Base-by-base conservation (phyloP, 1,140 invertebrate species). In the Diorhabda carinulata region DNA sequence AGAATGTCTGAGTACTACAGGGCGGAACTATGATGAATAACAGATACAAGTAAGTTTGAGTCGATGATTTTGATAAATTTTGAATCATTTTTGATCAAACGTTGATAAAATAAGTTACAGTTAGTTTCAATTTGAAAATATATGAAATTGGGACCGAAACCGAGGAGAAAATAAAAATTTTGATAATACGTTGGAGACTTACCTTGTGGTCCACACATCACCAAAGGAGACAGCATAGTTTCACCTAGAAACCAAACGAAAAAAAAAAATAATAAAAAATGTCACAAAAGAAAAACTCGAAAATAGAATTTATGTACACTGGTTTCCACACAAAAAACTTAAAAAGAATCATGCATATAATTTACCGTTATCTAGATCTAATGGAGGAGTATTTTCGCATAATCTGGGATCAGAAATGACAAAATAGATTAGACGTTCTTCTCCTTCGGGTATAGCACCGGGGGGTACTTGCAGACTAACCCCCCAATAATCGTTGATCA, bases 131-230 rank as follows among this genome's bases (percentile, higher is more conserved):
- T 56, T 56, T 56, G n/a, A 56, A 56, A n/a, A 56, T n/a, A 56
- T 56, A 7, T 6, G 1, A 6, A 56, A 56, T 56, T n/a, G n/a
- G 6, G 52, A 56, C 52, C 1, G n/a, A 56, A 56, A 6, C 52
- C 52, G 25, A 25, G 25, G 25, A 25, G 1, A 25, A 25, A 25
- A 25, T 25, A 25, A 25, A 25, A 58, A 9, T 58, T 61, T 45
- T 10, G 47, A 68, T n/a, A 47, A 67, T 52, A 25, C 25, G 56
- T 52, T 43, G 40, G 45, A 60, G 25, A 44, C 62, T 74, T 73
- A 78, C 78, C 95, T 84, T 94, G 92, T 7, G 96, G 96, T 63
- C 96, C 96, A 84, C 95, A 97, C 91, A 97, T 95, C 73, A 97
- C 94, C 72, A 97, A 85, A 58, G 96, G 96, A 77, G 93, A 95